Conservation (phyloP, 2,797 vertebrate genomes). For the Labeo calbasu region DNA sequence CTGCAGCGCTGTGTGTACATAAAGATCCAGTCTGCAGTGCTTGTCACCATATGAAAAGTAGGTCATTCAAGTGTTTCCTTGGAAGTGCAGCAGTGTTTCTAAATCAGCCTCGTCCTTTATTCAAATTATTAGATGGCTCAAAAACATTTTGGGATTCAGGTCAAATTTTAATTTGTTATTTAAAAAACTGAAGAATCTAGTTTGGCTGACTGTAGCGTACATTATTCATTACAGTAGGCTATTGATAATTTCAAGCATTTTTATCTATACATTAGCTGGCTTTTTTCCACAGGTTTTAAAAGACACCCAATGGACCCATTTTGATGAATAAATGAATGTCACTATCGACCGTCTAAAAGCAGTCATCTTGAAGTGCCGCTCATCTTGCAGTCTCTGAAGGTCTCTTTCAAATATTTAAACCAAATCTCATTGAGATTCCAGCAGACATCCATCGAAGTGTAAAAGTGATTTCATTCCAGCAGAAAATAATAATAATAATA, state of each 20-base stretch:
- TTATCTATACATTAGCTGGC: not conserved
- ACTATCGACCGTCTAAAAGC: not conserved
- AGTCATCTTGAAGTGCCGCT: not conserved
- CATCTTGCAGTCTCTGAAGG: slow-evolving; percentile 13
- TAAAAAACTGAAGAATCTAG: not conserved
- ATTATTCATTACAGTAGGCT: slow-evolving; percentile 10
- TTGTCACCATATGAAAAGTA: slow-evolving; percentile 31
- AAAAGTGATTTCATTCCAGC: not conserved
- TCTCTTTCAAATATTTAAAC: slow-evolving; percentile 23
- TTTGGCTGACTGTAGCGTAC: not conserved
- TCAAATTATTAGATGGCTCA: slow-evolving; percentile 5
- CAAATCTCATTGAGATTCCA: not conserved
- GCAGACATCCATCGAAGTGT: not conserved
- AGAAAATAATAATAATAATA: not conserved
- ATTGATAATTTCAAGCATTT: not conserved
- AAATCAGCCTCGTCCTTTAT: slow-evolving; percentile 14
- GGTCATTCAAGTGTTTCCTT: slow-evolving; percentile 25
- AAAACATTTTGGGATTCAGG: not conserved
- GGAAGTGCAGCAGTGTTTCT: slow-evolving; percentile 23
- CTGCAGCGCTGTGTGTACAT: not conserved
- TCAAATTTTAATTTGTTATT: slow-evolving; percentile 15
- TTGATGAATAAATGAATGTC: slow-evolving; percentile 17
- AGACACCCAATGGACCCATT: not conserved
- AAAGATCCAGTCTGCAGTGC: slow-evolving; percentile 16
- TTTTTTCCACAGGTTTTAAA: slow-evolving; percentile 18